Conservation (phyloP, 2,888 invertebrate genomes). For the Chrysolina americana region DNA sequence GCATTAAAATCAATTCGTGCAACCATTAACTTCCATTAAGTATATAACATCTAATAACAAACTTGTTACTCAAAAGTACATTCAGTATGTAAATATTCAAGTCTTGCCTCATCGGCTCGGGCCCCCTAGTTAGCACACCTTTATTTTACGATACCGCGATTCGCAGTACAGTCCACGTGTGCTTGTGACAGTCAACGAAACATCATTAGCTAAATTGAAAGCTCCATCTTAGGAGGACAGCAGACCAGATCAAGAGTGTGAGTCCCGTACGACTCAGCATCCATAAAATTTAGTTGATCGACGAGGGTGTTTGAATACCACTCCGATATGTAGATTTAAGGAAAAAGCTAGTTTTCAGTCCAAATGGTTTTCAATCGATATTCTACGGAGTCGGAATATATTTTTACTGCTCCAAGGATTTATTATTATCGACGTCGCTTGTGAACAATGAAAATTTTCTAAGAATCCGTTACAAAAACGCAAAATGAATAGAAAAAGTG, state of each 20-base stretch:
- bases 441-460: no score
- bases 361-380: constrained; percentile 65
- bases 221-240: constrained; percentile 69
- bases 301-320: constrained; percentile 68
- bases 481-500: no score
- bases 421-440: no score
- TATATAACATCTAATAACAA: background rate
- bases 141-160: constrained; percentile 63
- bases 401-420: no score
- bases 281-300: constrained; percentile 56
- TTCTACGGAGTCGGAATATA: background rate
- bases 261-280: constrained; percentile 53
- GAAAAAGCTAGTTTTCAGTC: constrained; percentile 66
- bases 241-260: constrained; percentile 54
- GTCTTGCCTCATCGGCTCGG: background rate
- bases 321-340: constrained; percentile 67
- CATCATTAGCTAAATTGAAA: constrained; percentile 71
- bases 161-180: constrained; percentile 67
- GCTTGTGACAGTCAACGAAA: constrained; percentile 70
- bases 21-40: background rate
- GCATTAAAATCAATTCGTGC: background rate
- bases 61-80: background rate
- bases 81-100: background rate
- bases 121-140: background rate
- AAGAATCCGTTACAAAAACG: no score